Percentiles rank a stretch among this genome's conserved stretches.
These are phyloP conservation scores for Caenorhabditis inopinata DNA, from an alignment of 1,140 invertebrate genomes.

Conservation along the genomic window DNA sequence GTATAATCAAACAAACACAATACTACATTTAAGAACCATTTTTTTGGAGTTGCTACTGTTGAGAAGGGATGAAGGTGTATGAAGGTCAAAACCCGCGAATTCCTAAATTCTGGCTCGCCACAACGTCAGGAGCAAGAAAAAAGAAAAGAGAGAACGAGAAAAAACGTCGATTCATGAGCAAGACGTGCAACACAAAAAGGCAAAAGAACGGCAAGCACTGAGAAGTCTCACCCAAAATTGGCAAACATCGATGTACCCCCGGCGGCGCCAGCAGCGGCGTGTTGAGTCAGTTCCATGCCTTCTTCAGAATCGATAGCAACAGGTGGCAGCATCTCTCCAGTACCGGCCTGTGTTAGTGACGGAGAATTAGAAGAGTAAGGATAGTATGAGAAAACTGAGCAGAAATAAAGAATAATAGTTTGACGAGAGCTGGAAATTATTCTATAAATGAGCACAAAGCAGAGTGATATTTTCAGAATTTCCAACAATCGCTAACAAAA, in stretches of 20 bases:
- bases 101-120: not conserved
- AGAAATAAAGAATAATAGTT: constrained; percentile 26
- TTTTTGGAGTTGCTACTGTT: not conserved
- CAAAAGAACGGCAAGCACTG: not conserved
- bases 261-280: not conserved
- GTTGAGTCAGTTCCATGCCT: constrained; percentile 41
- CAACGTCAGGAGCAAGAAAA: no score
- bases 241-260: constrained; percentile 29
- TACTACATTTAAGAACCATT: not conserved
- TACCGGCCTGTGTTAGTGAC: not conserved
- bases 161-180: no score
- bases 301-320: not conserved
- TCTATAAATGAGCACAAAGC: no score
- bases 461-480: no score
- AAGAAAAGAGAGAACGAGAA: no score
- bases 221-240: constrained; percentile 42
- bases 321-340: not conserved
- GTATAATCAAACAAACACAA: not conserved
- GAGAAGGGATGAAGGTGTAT: not conserved
- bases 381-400: not conserved
- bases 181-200: not conserved
- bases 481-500: no score
- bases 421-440: no score
- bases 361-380: not conserved
- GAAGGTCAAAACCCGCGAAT: not conserved